Evolutionary conservation across 2,888 invertebrate species (phyloP), one percentile per base, ranked within the genome.

Genomic region (Archaeoteleia sp.): DNA sequence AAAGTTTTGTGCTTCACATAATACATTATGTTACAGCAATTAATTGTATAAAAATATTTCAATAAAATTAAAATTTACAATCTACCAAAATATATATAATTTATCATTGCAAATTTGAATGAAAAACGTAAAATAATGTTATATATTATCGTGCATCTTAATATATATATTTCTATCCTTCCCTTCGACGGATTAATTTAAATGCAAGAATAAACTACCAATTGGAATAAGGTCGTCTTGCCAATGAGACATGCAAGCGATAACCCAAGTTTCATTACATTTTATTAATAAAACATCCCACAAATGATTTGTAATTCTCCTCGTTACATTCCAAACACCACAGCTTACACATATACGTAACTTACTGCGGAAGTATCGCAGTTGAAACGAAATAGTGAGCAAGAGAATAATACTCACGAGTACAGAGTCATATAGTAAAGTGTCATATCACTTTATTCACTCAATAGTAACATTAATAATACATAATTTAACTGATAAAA

Each of bases 381-480:
- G 43, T 54, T 54, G 32, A 67, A 72, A 65, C 51, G 61, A 58
- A 68, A 53, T 46, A 29, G 43, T 55, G 45, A 46, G 49, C 23
- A 32, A 71, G 29, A 45, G 48, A 58, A 72, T 57, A 69, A 63
- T 66, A 58, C 58, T 67, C 73, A 57, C 72, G 70, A 78, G 67
- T 80, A 77, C 75, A 78, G 71, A 81, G 73, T 73, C 70, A 67
- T 70, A 70, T 54, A 73, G 71, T 79, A 84, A 85, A 84, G 83
- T 83, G 82, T 81, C 76, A 74, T 75, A 75, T 82, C 81, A 83
- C 83, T 85, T 85, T 84, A 83, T 84, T 84, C 78, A 81, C 81
- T 84, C 82, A 83, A 81, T 85, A 78, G 77, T 84, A 85, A 85
- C 84, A 84, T 84, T 77, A 83, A 83, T 85, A 84, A 81, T 84